Percentiles rank a stretch among this genome's conserved stretches.
Evolutionary conservation across 2,888 invertebrate species (phyloP).

Genomic region (Anagyrus pseudococci): DNA sequence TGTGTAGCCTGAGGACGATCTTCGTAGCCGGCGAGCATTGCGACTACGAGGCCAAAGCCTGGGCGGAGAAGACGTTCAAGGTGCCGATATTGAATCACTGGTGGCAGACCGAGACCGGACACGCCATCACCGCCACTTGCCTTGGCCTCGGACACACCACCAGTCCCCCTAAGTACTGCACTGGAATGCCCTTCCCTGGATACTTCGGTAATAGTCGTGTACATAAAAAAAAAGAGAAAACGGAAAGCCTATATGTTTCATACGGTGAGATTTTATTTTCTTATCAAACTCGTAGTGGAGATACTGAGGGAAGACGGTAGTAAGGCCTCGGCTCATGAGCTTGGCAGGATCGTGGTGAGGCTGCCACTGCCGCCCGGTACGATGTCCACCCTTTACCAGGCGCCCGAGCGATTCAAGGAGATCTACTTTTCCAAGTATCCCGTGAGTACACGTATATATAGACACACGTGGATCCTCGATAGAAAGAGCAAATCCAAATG

Average conservation of each 20-base stretch:
- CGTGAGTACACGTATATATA: conserved; percentile 70
- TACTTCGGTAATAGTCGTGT: conserved; percentile 71
- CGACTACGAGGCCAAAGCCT: conserved; percentile 85
- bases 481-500: too few relatives aligned
- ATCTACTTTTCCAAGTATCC: conserved; percentile 84
- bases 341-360: conserved; percentile 84
- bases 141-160: conserved; percentile 76
- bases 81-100: conserved; percentile 89
- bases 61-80: conserved; percentile 75
- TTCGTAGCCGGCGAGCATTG: conserved; percentile 94
- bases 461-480: not conserved
- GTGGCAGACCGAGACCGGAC: conserved; percentile 98
- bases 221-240: not conserved
- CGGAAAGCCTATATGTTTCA: not conserved
- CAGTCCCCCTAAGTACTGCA: conserved; percentile 76
- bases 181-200: conserved; percentile 89
- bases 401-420: conserved; percentile 79
- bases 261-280: not conserved
- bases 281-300: conserved; percentile 65
- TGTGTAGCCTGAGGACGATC: conserved; percentile 67
- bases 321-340: conserved; percentile 73
- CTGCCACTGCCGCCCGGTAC: conserved; percentile 90
- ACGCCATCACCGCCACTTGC: conserved; percentile 86
- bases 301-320: conserved; percentile 74
- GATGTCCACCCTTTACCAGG: conserved; percentile 81